Evolutionary conservation across 2,797 vertebrate genomes (phyloP).

Genomic region (Lepilemur ruficaudatus): DNA sequence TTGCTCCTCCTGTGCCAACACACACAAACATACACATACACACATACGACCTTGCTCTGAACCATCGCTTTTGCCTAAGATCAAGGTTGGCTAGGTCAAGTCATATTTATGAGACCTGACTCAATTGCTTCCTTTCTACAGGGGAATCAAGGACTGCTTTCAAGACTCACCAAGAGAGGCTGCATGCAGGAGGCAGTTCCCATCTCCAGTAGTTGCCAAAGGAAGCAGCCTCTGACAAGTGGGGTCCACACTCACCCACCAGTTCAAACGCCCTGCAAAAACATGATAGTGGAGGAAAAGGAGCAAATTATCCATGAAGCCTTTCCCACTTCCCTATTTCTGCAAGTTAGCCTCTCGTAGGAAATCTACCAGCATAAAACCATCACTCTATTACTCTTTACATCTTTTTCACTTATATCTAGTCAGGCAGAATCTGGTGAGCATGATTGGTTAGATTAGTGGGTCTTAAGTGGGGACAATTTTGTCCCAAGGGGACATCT

Average conservation of each 20-base stretch:
- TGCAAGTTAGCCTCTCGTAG: not conserved
- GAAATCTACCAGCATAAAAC: constrained; percentile 19
- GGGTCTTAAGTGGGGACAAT: not conserved
- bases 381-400: not conserved
- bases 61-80: not conserved
- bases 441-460: not conserved
- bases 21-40: not conserved
- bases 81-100: not conserved
- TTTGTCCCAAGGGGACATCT: not conserved
- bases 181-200: constrained; percentile 96
- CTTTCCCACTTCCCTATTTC: not conserved
- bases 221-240: constrained; percentile 95
- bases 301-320: constrained; percentile 1
- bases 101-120: not conserved
- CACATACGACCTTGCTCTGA: not conserved
- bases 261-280: constrained; percentile 93
- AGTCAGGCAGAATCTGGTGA: not conserved
- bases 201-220: constrained; percentile 95
- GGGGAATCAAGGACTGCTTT: not conserved
- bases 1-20: not conserved
- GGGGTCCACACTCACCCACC: constrained; percentile 95
- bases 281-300: not conserved
- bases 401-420: not conserved
- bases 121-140: not conserved
- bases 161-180: constrained; percentile 92